phyloP scores from a whole-genome alignment of 2,888 invertebrate species.

The Ophioninae sp. region DNA sequence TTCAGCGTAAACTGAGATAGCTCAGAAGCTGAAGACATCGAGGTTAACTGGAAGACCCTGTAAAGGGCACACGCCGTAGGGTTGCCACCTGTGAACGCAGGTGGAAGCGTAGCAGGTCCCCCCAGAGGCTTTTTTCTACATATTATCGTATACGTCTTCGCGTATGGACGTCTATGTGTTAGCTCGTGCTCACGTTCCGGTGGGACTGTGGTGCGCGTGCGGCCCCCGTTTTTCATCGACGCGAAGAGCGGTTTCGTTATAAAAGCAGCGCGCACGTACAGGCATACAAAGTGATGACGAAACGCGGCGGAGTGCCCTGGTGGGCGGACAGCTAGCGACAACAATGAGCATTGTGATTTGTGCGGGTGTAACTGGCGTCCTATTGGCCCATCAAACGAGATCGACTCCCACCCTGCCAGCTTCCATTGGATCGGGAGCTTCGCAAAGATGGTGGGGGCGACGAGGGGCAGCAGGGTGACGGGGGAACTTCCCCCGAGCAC shows the following conservation, averaged over 20 bases:
- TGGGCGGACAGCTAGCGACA: conserved; percentile 79
- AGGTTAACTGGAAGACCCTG: neutral
- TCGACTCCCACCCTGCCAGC: conserved; percentile 70
- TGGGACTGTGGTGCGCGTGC: conserved; percentile 50
- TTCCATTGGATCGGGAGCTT: conserved; percentile 72
- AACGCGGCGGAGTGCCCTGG: conserved; percentile 68
- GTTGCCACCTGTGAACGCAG: conserved; percentile 58
- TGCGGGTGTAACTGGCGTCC: conserved; percentile 76
- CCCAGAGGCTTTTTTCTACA: conserved; percentile 38
- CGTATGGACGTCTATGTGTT: neutral
- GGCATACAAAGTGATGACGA: conserved; percentile 4
- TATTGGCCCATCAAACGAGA: conserved; percentile 71
- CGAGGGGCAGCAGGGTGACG: neutral
- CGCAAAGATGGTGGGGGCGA: conserved; percentile 64
- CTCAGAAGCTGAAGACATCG: neutral
- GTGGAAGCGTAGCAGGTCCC: conserved; percentile 53
- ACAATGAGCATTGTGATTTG: conserved; percentile 82
- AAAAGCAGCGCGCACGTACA: conserved; percentile 26
- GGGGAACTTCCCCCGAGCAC: conserved; percentile 15
- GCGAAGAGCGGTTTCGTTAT: conserved; percentile 34
- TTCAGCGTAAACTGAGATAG: neutral
- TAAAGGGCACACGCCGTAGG: conserved; percentile 50
- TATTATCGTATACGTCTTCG: neutral
- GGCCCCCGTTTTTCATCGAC: conserved; percentile 44
- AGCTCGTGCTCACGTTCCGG: conserved; percentile 43